Evolutionary conservation across 2,113 vertebrate genomes (phyloP).

Genomic region (Callaeas wilsoni): DNA sequence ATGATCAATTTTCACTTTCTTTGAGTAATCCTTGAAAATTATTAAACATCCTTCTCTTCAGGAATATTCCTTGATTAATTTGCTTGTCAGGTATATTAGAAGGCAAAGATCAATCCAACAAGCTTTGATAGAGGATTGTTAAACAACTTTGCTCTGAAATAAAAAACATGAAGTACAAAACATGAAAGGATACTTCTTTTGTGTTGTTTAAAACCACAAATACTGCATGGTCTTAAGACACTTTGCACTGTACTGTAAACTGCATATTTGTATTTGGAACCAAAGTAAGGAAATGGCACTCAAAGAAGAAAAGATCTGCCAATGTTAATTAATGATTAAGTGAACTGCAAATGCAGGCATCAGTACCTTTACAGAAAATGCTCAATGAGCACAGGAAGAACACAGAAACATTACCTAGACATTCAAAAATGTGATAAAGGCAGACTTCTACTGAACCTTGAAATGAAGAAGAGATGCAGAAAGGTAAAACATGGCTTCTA

Average conservation of each 20-base stretch:
- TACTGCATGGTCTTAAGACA: not conserved
- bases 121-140: not conserved
- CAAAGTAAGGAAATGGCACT: not conserved
- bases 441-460: not conserved
- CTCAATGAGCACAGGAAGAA: not conserved
- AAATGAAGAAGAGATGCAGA: not conserved
- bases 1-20: not conserved
- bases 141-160: not conserved
- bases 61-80: not conserved
- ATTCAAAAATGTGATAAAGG: not conserved
- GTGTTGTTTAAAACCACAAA: not conserved
- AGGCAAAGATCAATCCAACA: not conserved
- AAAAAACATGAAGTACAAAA: not conserved
- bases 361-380: not conserved
- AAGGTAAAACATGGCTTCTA: not conserved
- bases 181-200: not conserved
- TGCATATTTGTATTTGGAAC: not conserved
- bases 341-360: not conserved
- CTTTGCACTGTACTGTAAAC: not conserved
- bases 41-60: not conserved
- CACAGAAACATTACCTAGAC: not conserved
- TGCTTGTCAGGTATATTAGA: not conserved
- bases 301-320: not conserved
- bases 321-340: not conserved
- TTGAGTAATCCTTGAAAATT: not conserved